phyloP scores from a whole-genome alignment of 2,797 vertebrate genomes.

The Sandelia bainsii region DNA sequence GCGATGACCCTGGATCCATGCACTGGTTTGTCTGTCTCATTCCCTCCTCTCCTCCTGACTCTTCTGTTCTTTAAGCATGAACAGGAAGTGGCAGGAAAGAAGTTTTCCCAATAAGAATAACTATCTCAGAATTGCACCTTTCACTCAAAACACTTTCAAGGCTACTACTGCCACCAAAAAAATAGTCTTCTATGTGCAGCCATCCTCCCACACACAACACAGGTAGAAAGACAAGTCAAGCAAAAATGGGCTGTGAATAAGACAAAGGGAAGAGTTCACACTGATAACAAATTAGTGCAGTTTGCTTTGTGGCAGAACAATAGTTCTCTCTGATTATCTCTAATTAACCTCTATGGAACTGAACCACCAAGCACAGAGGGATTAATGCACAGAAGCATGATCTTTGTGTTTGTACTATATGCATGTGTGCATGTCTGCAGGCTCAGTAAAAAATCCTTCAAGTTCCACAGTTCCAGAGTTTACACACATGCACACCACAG shows the following conservation, averaged over 20 bases:
- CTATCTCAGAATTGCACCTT: not conserved
- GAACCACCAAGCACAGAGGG: slow-evolving; percentile 66
- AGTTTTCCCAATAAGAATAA: not conserved
- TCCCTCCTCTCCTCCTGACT: not conserved
- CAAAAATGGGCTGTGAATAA: slow-evolving; percentile 40
- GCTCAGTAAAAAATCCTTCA: slow-evolving; percentile 16
- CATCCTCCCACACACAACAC: slow-evolving; percentile 2
- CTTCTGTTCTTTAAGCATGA: not conserved
- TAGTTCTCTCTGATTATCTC: slow-evolving; percentile 79
- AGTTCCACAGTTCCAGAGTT: slow-evolving; percentile 25
- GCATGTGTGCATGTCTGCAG: slow-evolving; percentile 32
- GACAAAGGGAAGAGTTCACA: slow-evolving; percentile 66
- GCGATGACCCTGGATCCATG: not conserved
- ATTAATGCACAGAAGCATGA: slow-evolving; percentile 65
- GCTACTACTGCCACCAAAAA: slow-evolving; percentile 12
- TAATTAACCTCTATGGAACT: slow-evolving; percentile 85
- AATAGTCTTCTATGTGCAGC: slow-evolving; percentile 17
- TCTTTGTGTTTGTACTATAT: slow-evolving; percentile 47
- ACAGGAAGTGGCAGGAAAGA: slow-evolving; percentile 10
- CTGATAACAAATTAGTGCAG: slow-evolving; percentile 74
- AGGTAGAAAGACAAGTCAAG: slow-evolving; percentile 29
- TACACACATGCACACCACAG: slow-evolving; percentile 8
- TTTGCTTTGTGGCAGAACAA: slow-evolving; percentile 76
- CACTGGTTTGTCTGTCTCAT: too few species aligned
- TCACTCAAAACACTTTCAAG: slow-evolving; percentile 37